These are phyloP conservation scores for Paedocypris sp. DNA, from an alignment of 2,113 vertebrate genomes.

Conservation along the genomic window DNA sequence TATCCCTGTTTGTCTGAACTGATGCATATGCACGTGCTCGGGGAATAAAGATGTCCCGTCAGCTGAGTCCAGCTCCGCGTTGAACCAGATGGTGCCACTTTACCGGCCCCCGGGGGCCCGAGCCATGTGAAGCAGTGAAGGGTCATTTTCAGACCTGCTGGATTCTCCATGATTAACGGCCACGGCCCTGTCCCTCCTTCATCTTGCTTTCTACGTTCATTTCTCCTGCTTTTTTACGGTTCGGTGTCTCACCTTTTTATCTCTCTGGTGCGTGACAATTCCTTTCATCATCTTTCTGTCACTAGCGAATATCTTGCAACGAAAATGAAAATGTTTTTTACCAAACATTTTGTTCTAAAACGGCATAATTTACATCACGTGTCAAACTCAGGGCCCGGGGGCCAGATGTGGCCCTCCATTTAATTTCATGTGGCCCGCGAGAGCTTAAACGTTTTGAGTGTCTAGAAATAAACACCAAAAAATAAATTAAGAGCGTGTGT, in stretches of 20 bases:
- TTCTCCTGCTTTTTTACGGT: conserved; percentile 16
- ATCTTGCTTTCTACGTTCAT: conserved; percentile 34
- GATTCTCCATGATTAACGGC: conserved; percentile 33
- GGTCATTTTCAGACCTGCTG: conserved; percentile 28
- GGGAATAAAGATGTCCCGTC: conserved; percentile 1
- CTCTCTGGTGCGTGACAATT: conserved; percentile 28
- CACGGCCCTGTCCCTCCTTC: conserved; percentile 26
- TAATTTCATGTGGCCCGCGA: too few species aligned
- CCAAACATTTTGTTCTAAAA: too few species aligned
- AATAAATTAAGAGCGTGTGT: too few species aligned
- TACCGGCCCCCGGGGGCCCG: conserved; percentile 12
- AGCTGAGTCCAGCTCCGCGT: conserved; percentile 26
- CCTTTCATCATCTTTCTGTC: neutral
- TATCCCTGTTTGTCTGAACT: too few species aligned
- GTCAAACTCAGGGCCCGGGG: too few species aligned
- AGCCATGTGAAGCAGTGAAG: conserved; percentile 22
- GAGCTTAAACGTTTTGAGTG: too few species aligned
- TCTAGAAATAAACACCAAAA: too few species aligned
- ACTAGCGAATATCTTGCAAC: too few species aligned
- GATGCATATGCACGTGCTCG: neutral
- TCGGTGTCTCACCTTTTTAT: conserved; percentile 32
- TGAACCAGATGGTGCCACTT: conserved; percentile 34
- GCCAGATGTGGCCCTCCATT: too few species aligned
- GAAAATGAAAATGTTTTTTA: too few species aligned
- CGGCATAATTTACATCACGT: too few species aligned